Base-by-base conservation (phyloP, 2,797 vertebrate genomes). In the Melanitta fusca region DNA sequence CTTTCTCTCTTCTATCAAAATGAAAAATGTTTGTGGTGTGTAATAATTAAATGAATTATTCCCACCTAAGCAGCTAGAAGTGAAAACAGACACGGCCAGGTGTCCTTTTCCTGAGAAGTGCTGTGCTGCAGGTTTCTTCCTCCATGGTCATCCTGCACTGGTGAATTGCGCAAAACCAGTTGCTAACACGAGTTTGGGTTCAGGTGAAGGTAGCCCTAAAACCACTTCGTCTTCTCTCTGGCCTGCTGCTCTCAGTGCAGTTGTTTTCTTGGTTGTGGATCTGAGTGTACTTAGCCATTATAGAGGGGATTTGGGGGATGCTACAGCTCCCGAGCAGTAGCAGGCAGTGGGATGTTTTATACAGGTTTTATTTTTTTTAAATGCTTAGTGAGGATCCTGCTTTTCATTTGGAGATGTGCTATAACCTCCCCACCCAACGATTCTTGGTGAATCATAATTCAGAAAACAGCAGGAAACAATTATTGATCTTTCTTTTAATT, bases 181-280 rank as follows among this genome's bases (percentile, higher is more conserved):
- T 69, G 36, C 17, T 81, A 54, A 16, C 47, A 56, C 14, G 41
- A 38, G 68, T 38, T 39, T 14, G 68, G 19, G 14, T 72, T 88
- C 24, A 57, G 64, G 22, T 49, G 32, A 53, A 62, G 4, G 16
- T 30, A 79, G 21, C 7, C 5, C 47, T 81, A 24, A 79, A 68
- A 47, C 4, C 61, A 17, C 22, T 75, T 91, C 64, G n/a, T 77
- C 0, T 64, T 85, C 12, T 61, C 28, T 61, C 13, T 54, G 5
- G 4, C 7, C 28, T 30, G 7, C 60, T 1, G 2, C n/a, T 57
- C 86, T 41, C 38, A 38, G 41, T 49, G 8, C 0, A 0, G 27
- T 53, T 74, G 41, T 57, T 61, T 41, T 57, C 4, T 74, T 73
- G 7, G 7, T n/a, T 51, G 47, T 8, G 49, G 24, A 28, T 25